Conservation (phyloP, 2,113 vertebrate genomes). For the Leptobrachium ailaonicum region DNA sequence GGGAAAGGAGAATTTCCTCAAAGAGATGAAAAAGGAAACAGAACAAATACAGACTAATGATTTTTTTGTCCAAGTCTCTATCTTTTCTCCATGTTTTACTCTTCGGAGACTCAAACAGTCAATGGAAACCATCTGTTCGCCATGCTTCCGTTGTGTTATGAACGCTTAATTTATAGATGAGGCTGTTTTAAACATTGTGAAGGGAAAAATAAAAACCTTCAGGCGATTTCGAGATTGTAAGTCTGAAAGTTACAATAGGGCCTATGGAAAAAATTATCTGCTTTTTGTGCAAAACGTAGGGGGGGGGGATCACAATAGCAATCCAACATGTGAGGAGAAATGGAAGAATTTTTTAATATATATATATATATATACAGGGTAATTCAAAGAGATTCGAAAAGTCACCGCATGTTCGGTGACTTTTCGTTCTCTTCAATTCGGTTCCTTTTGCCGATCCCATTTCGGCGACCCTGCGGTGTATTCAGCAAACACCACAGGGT, state of each 20-base stretch:
- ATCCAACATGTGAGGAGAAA: neutral
- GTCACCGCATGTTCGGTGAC: too few relatives aligned
- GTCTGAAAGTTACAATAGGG: too few relatives aligned
- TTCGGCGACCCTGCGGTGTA: too few relatives aligned
- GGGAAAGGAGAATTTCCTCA: neutral
- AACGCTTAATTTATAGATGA: slow-evolving; percentile 14
- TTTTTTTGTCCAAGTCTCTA: neutral
- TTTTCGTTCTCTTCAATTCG: too few relatives aligned
- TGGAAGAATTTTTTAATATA: neutral
- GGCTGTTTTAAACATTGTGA: neutral
- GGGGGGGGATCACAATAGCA: too few relatives aligned
- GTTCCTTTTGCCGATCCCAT: too few relatives aligned
- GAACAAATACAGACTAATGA: neutral
- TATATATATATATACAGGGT: too few relatives aligned
- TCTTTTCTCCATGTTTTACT: neutral
- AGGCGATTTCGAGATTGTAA: neutral
- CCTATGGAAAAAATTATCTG: too few relatives aligned
- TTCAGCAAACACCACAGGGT: too few relatives aligned
- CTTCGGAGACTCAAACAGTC: slow-evolving; percentile 10
- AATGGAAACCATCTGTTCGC: slow-evolving; percentile 13
- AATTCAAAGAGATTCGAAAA: too few relatives aligned
- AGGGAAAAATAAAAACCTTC: neutral
- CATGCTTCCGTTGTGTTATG: slow-evolving; percentile 9
- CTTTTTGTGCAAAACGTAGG: too few relatives aligned
- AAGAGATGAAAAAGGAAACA: neutral